These are phyloP conservation scores for Syrmaticus mikado DNA, from an alignment of 2,113 vertebrate species.

Conservation along the genomic window DNA sequence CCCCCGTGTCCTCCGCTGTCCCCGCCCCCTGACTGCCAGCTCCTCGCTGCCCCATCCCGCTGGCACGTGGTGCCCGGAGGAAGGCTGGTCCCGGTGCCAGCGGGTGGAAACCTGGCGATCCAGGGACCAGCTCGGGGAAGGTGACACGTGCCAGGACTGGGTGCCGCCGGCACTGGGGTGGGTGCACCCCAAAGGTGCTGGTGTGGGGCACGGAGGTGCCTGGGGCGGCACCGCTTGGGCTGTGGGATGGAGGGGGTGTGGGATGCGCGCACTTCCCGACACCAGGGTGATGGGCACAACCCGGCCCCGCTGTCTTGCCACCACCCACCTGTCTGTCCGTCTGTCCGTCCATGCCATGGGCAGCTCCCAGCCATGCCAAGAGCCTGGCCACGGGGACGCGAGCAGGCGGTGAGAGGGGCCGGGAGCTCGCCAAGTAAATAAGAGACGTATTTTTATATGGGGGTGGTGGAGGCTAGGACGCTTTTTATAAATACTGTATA, in stretches of 20 bases:
- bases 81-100: accelerated
- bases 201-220: background rate
- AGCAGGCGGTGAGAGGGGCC: background rate
- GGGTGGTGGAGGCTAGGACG: conserved; percentile 60
- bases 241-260: background rate
- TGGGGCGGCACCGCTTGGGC: background rate
- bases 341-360: background rate
- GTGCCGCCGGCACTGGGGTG: background rate
- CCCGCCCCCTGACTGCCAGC: background rate
- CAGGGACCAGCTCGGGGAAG: accelerated
- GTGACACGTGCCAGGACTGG: accelerated
- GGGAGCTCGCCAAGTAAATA: conserved; percentile 3
- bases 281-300: background rate
- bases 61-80: background rate
- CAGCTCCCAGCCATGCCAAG: conserved; percentile 27
- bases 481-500: conserved; percentile 78
- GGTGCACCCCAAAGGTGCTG: background rate
- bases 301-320: background rate
- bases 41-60: background rate
- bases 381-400: background rate
- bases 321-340: background rate
- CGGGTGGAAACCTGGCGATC: accelerated
- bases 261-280: background rate
- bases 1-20: accelerated
- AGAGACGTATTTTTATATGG: conserved; percentile 66